Conservation (phyloP, 1,140 invertebrate genomes). For the Halictus rubicundus region DNA sequence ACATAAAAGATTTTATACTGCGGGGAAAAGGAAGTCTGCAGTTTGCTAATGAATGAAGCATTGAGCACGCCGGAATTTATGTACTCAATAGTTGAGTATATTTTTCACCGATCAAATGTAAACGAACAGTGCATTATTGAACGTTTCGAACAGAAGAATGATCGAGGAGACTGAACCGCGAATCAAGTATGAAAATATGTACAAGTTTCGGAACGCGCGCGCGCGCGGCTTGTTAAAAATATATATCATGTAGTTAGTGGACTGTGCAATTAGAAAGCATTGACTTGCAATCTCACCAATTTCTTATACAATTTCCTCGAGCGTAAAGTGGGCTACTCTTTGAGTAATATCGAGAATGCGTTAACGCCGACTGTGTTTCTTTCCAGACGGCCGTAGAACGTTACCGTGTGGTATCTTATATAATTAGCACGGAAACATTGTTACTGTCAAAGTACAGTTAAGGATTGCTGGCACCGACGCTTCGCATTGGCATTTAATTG, state of each 20-base stretch:
- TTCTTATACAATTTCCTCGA: slow-evolving; percentile 15
- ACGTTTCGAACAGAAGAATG: no score
- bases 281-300: slow-evolving; percentile 6
- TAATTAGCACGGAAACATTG: slow-evolving; percentile 17
- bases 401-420: background rate
- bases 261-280: slow-evolving; percentile 23
- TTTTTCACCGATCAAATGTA: no score
- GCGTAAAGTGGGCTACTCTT: slow-evolving; percentile 21
- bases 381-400: background rate
- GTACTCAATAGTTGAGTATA: no score
- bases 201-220: background rate
- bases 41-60: no score
- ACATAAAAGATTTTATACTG: no score
- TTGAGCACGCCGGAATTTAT: no score
- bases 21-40: no score
- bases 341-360: background rate
- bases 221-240: background rate
- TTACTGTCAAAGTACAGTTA: no score
- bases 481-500: background rate
- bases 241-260: slow-evolving; percentile 9
- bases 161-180: background rate
- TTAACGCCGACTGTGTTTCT: background rate
- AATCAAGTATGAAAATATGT: background rate
- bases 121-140: no score
- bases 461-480: no score